These are phyloP conservation scores for Ormia ochracea DNA, from an alignment of 2,888 invertebrate genomes.

Conservation along the genomic window DNA sequence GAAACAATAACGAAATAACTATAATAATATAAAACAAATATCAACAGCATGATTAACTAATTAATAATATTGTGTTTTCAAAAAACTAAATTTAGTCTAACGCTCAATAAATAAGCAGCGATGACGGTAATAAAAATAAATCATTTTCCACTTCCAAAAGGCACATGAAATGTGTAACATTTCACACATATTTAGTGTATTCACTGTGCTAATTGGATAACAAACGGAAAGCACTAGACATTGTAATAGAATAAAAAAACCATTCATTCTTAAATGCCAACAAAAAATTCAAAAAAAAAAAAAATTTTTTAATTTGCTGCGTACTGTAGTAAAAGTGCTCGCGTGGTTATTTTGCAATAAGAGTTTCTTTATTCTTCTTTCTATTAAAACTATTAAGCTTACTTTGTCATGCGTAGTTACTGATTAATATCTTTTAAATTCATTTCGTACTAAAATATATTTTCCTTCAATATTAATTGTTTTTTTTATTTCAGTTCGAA, in stretches of 20 bases:
- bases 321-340: not conserved
- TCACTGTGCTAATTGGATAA: constrained; percentile 61
- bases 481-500: no score
- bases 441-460: no score
- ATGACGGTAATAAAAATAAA: not conserved
- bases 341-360: no score
- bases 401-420: no score
- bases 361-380: no score
- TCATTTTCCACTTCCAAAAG: not conserved
- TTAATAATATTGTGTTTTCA: constrained; percentile 23
- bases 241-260: not conserved
- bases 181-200: constrained; percentile 17
- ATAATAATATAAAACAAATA: constrained; percentile 33
- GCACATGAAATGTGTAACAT: constrained; percentile 31
- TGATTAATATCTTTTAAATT: no score
- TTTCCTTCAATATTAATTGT: no score
- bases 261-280: not conserved
- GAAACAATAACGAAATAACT: constrained; percentile 12
- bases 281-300: not conserved
- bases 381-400: no score
- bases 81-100: not conserved
- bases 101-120: not conserved
- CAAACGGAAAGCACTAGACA: not conserved
- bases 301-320: not conserved
- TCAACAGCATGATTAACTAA: constrained; percentile 47